Percentiles rank a stretch among this genome's conserved stretches.
These are phyloP conservation scores for Glaucopsyche alexis DNA, from an alignment of 2,888 invertebrate species.

Conservation along the genomic window DNA sequence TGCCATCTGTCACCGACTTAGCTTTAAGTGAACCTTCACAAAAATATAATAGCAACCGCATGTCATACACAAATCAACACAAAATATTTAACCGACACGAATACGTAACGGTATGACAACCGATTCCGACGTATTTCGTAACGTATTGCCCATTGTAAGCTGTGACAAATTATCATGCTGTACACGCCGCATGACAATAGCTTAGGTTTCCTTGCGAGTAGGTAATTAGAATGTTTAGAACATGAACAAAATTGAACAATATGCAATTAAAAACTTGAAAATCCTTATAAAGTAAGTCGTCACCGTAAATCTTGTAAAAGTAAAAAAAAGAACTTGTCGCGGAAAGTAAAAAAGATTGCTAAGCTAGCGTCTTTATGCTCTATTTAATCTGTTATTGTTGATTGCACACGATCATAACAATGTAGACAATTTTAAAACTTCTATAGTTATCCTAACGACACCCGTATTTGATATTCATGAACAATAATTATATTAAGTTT, in stretches of 20 bases:
- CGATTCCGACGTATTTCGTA: constrained; percentile 57
- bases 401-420: constrained; percentile 23
- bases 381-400: constrained; percentile 8
- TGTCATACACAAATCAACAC: background rate
- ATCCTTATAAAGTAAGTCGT: background rate
- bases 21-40: background rate
- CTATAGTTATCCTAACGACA: constrained; percentile 38
- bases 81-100: constrained; percentile 36
- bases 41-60: background rate
- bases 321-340: background rate
- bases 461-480: constrained; percentile 6
- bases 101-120: constrained; percentile 41
- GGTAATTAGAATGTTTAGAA: constrained; percentile 4
- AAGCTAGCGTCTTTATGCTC: constrained; percentile 4
- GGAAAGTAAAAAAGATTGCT: constrained; percentile 3
- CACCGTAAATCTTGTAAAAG: background rate
- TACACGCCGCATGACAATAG: constrained; percentile 48
- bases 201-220: constrained; percentile 41
- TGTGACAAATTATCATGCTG: constrained; percentile 57
- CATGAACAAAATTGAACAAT: background rate
- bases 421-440: background rate
- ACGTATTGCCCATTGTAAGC: constrained; percentile 61
- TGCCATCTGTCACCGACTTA: background rate
- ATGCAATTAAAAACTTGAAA: background rate
- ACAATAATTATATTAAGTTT: constrained; percentile 37